Evolutionary conservation across 2,113 vertebrate species (phyloP).

Genomic region (Porphyrio hochstetteri): DNA sequence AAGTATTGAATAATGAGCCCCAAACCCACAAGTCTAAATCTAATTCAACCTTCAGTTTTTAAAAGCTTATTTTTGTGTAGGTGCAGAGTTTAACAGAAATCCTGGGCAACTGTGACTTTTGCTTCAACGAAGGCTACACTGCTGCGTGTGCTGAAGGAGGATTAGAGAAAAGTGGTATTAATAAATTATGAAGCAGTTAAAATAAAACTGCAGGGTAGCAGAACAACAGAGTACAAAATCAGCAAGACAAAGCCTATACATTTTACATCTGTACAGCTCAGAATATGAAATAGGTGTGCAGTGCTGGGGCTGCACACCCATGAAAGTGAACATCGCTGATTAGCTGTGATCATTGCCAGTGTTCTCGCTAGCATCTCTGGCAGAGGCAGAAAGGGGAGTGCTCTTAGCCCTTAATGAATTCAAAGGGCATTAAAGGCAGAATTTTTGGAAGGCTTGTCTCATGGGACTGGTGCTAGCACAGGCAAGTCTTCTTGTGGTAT

Average conservation of each 20-base stretch:
- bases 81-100: constrained; percentile 38
- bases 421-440: background rate
- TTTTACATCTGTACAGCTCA: background rate
- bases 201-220: constrained; percentile 29
- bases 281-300: background rate
- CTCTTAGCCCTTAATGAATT: background rate
- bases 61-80: constrained; percentile 53
- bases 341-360: background rate
- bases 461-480: background rate
- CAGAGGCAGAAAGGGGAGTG: background rate
- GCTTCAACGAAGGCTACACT: constrained; percentile 27
- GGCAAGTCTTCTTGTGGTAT: background rate
- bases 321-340: background rate
- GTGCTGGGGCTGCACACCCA: background rate
- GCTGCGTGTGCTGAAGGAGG: constrained; percentile 29
- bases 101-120: constrained; percentile 16
- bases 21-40: constrained; percentile 32
- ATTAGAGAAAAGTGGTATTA: constrained; percentile 59
- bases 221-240: constrained; percentile 42
- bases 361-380: background rate
- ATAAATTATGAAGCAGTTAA: constrained; percentile 65
- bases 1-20: constrained; percentile 61
- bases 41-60: constrained; percentile 58
- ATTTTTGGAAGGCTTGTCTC: background rate
- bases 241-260: constrained; percentile 27